phyloP scores from a whole-genome alignment of 2,797 vertebrate species.

The Leptoclinus maculatus region DNA sequence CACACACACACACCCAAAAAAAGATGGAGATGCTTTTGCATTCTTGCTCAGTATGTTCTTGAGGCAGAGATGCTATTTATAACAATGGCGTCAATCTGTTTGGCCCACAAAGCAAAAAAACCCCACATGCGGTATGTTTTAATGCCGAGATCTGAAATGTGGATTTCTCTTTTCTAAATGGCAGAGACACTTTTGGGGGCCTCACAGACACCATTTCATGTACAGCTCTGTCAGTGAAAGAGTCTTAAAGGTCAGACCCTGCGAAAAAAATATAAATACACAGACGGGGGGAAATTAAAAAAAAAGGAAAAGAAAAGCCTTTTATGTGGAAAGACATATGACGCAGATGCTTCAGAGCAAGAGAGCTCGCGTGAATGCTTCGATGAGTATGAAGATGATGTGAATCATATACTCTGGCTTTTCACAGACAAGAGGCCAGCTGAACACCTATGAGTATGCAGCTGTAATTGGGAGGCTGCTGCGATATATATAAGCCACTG shows the following conservation, averaged over 20 bases:
- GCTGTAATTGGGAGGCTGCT: neutral
- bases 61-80: neutral
- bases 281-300: neutral
- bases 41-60: conserved; percentile 1
- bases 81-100: neutral
- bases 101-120: neutral
- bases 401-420: neutral
- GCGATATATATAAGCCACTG: neutral
- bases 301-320: neutral
- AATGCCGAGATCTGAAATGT: neutral
- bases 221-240: neutral
- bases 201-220: neutral
- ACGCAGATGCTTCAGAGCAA: neutral
- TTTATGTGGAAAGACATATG: neutral
- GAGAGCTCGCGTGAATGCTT: neutral
- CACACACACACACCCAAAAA: no score
- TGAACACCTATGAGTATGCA: neutral
- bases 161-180: neutral
- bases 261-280: neutral
- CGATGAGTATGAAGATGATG: neutral
- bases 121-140: conserved; percentile 4
- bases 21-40: conserved; percentile 5
- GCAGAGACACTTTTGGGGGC: neutral
- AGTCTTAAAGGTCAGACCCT: conserved; percentile 31
- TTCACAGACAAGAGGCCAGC: neutral